Conservation (phyloP, 35 echinoderm and acorn worm species). For the Ophiothrix spiculata region DNA sequence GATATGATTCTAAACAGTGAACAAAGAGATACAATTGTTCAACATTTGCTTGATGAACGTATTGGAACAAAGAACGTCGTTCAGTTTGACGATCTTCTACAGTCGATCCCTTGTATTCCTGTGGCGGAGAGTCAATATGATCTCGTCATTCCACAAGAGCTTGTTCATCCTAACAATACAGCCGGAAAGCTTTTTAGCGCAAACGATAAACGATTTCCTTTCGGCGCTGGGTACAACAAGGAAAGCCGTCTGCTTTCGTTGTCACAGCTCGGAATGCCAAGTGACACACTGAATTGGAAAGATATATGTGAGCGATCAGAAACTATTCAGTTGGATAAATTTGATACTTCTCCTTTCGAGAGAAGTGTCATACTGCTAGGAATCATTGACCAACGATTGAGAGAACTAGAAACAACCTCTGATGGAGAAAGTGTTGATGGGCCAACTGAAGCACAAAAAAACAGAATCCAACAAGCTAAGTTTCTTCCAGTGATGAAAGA, state of each 20-base stretch:
- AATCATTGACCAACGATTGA: not conserved
- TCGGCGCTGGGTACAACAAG: not conserved
- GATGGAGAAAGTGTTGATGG: not conserved
- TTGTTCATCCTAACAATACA: slow-evolving; percentile 26
- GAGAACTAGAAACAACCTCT: not conserved
- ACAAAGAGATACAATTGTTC: not conserved
- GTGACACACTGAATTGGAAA: not conserved
- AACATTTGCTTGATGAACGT: slow-evolving; percentile 2
- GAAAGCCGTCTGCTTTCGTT: slow-evolving; percentile 4
- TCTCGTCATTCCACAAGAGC: not conserved
- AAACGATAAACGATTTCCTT: slow-evolving; percentile 21
- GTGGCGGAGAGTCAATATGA: not conserved
- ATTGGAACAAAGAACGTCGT: not conserved
- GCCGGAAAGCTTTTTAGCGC: slow-evolving; percentile 26
- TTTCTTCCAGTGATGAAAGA: not conserved
- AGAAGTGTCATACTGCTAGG: not conserved
- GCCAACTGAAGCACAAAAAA: not conserved
- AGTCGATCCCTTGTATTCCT: slow-evolving; percentile 29
- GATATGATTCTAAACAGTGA: not conserved
- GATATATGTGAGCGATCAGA: slow-evolving; percentile 16
- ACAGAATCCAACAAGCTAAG: not conserved
- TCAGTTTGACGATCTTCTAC: not conserved
- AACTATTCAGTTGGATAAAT: not conserved
- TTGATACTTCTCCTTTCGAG: not conserved
- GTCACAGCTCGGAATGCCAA: slow-evolving; percentile 26